Evolutionary conservation across 2,113 vertebrate species (phyloP).

Genomic region (Salvelinus sp.): DNA sequence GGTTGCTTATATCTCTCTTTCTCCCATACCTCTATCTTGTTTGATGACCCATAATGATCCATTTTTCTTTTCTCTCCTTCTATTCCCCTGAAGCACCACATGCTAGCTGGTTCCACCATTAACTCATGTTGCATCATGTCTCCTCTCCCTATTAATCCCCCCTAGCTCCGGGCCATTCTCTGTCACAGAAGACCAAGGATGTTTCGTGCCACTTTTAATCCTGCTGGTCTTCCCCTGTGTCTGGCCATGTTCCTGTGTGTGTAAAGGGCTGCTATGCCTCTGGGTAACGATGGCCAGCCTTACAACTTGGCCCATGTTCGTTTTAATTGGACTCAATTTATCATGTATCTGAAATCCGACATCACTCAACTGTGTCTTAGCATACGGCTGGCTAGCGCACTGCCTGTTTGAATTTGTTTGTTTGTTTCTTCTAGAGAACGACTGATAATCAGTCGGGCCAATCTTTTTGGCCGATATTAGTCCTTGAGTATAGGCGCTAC

Average conservation of each 20-base stretch:
- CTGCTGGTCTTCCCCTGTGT: background rate
- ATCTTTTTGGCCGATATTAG: no score
- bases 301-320: background rate
- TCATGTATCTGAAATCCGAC: background rate
- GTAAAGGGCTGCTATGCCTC: background rate
- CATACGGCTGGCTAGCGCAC: background rate
- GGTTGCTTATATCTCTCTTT: background rate
- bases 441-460: no score
- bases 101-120: background rate
- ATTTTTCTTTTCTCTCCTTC: background rate
- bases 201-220: background rate
- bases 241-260: background rate
- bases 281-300: background rate
- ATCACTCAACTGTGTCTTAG: background rate
- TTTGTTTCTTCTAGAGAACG: background rate
- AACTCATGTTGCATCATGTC: background rate
- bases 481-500: no score
- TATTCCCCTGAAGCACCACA: background rate
- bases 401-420: background rate
- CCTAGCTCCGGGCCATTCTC: background rate
- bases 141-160: background rate
- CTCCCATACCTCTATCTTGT: background rate
- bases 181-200: conserved; percentile 1
- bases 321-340: background rate
- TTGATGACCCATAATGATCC: background rate